A percentile compares a stretch with the other conserved stretches of the same genome.
These are phyloP conservation scores for Lycopodina hypogea DNA, from an alignment of 37 sponge, comb jelly and placozoan genomes.

Conservation along the genomic window DNA sequence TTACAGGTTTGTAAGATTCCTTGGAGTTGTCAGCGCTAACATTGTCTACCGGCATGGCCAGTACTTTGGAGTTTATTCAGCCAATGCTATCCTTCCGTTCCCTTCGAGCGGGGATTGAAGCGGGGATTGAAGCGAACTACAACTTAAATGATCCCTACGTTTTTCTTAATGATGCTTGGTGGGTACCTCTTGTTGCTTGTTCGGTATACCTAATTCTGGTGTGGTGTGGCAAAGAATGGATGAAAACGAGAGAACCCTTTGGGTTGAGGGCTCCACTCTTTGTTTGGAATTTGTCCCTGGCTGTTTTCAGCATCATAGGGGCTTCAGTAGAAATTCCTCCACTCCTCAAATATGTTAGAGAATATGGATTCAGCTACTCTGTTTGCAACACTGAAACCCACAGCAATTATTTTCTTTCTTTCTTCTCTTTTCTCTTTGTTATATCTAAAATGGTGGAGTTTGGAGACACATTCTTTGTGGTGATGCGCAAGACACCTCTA, in stretches of 20 bases:
- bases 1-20: too few relatives aligned
- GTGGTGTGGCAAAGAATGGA: constrained; percentile 31
- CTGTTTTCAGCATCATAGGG: constrained; percentile 47
- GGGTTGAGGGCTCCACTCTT: constrained; percentile 29
- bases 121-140: neutral
- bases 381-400: constrained; percentile 28
- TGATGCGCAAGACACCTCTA: constrained; percentile 67
- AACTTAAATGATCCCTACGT: neutral
- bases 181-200: neutral
- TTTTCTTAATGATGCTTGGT: too few relatives aligned
- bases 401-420: neutral
- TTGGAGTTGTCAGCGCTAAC: too few relatives aligned
- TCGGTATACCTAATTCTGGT: constrained; percentile 43
- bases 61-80: too few relatives aligned
- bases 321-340: constrained; percentile 1
- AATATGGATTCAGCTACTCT: constrained; percentile 20
- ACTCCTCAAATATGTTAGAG: neutral
- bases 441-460: constrained; percentile 70
- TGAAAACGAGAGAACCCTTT: constrained; percentile 32
- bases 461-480: constrained; percentile 76
- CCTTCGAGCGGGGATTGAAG: neutral
- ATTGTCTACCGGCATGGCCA: too few relatives aligned
- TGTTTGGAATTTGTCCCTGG: constrained; percentile 57
- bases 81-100: too few relatives aligned
- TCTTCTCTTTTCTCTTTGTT: constrained; percentile 58